phyloP scores from a whole-genome alignment of 2,113 vertebrate species.

The Brachypodius melanocephalos region DNA sequence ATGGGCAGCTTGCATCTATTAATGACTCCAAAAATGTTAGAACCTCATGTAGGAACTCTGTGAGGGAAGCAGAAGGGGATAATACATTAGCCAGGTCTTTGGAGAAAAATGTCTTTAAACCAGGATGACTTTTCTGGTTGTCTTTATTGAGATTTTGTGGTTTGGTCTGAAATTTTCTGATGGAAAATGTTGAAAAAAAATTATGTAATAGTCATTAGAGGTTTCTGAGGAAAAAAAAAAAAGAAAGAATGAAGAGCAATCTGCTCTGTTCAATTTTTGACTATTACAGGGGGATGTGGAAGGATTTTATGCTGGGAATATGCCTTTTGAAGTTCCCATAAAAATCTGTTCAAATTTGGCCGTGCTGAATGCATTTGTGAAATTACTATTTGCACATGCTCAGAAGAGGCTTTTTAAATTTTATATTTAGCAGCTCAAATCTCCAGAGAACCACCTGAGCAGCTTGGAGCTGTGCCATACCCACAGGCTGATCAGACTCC shows the following conservation, averaged over 20 bases:
- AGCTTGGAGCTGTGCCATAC: neutral
- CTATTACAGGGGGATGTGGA: neutral
- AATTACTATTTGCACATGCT: constrained; percentile 8
- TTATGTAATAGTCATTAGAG: neutral
- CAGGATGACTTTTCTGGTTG: neutral
- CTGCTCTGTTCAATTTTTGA: neutral
- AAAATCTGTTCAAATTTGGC: constrained; percentile 38
- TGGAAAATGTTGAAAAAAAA: neutral
- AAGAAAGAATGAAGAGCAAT: neutral
- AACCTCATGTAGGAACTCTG: rapidly evolving
- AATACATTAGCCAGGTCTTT: neutral
- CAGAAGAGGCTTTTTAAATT: neutral
- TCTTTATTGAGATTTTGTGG: neutral
- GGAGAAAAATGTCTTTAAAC: neutral
- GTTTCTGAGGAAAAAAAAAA: neutral
- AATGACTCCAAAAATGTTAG: neutral
- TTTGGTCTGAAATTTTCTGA: neutral
- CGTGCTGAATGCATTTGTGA: neutral
- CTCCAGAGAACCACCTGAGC: constrained; percentile 22
- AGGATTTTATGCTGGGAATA: constrained; percentile 1
- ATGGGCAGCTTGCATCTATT: neutral
- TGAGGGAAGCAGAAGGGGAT: neutral
- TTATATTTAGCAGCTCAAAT: neutral
- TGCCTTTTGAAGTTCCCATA: constrained; percentile 16
- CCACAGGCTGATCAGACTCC: neutral